Percentiles rank a stretch among this genome's conserved stretches.
Evolutionary conservation across 2,113 vertebrate species (phyloP).

Genomic region (Gopherus flavomarginatus): DNA sequence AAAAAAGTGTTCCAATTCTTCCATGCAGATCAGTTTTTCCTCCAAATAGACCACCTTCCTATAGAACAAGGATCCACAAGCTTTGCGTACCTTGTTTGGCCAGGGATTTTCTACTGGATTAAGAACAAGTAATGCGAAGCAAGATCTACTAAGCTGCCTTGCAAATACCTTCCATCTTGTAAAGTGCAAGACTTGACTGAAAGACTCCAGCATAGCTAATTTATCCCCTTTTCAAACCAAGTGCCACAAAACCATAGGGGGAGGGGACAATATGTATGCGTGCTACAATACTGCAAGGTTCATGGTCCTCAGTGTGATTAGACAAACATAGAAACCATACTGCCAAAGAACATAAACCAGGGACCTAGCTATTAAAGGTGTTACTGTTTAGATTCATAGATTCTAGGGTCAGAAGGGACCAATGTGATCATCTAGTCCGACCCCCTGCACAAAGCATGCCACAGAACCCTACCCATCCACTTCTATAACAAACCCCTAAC

Average conservation of each 20-base stretch:
- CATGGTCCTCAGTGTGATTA: not conserved
- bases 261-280: rapidly evolving
- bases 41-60: not conserved
- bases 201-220: not conserved
- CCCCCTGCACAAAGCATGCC: no score
- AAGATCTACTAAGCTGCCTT: not conserved
- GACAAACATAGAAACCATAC: not conserved
- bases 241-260: not conserved
- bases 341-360: not conserved
- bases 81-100: not conserved
- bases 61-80: not conserved
- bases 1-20: rapidly evolving
- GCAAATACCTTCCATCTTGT: not conserved
- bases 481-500: no score
- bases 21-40: not conserved
- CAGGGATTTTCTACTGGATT: not conserved
- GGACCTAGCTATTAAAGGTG: rapidly evolving
- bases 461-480: no score
- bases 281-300: not conserved
- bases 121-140: not conserved
- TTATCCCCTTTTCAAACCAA: not conserved
- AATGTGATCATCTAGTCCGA: no score
- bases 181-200: not conserved
- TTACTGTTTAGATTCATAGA: not conserved
- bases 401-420: no score